Evolutionary conservation across 2,888 invertebrate genomes (phyloP), one percentile per base, ranked within the genome.

Genomic region (Melipona beecheii): DNA sequence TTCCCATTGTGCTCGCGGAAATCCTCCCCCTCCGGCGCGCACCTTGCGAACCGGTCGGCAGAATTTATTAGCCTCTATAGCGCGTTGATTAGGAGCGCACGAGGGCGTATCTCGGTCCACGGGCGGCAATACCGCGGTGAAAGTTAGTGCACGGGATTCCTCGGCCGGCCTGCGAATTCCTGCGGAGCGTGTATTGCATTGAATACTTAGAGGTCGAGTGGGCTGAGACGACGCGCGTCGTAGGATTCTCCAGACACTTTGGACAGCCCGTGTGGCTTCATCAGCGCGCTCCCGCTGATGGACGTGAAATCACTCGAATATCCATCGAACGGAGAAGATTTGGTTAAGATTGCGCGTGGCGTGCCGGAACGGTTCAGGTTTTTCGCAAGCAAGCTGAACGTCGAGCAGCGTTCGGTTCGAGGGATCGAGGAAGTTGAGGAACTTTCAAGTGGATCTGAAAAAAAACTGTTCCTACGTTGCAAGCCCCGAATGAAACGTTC

Each of bases 131-230:
- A 52, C 24, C 75, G 13, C 19, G 36, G 50, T 15, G 75, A 60
- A 76, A 76, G 69, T 76, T 76, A 15, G 60, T n/a, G 2, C 60
- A 36, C 31, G 9, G 69, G 31, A 76, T 69, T 76, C 69, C 75
- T 60, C 60, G 69, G 27, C n/a, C 56, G 36, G 24, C 49, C 43
- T 9, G 71, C 21, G 62, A 64, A 70, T 71, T 70, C 62, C 69
- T 64, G 71, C 17, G 52, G 43, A 36, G 43, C 76, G 76, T 64
- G 76, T 76, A 76, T 76, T 54, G 76, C 71, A 64, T 76, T 64
- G 11, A 43, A 76, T 71, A 54, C 71, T 64, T 71, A 21, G 36
- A 4, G 21, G 19, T 24, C 9, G 43, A 9, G 75, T 4, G 27
- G 60, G 31, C 50, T 60, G 68, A 75, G 75, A 69, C n/a, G 56